A percentile compares a stretch with the other conserved stretches of the same genome.
Conservation (phyloP, 2,888 invertebrate genomes). For the Sminthurides aquaticus region DNA sequence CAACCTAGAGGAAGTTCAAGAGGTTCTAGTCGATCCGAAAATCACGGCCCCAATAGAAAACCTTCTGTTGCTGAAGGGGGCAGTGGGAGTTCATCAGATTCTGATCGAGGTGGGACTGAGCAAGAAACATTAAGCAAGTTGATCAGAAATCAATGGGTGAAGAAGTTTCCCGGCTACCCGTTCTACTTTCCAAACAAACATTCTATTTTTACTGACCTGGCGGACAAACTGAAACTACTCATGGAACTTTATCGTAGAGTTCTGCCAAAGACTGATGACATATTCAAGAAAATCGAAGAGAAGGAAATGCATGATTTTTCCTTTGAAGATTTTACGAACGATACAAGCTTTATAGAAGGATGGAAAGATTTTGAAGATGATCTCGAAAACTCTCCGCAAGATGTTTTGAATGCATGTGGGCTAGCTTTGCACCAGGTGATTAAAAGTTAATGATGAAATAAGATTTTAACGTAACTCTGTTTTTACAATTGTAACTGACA, state of each 20-base stretch:
- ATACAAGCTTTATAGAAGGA: slow-evolving; percentile 16
- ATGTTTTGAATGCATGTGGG: slow-evolving; percentile 33
- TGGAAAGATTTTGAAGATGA: slow-evolving; percentile 31
- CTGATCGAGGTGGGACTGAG: neutral
- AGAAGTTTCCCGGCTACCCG: slow-evolving; percentile 29
- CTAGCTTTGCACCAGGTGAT: slow-evolving; percentile 31
- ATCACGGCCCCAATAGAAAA: neutral
- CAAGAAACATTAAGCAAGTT: neutral
- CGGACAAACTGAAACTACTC: slow-evolving; percentile 22
- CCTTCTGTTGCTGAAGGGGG: neutral
- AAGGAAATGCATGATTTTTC: slow-evolving; percentile 16
- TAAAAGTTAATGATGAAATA: neutral
- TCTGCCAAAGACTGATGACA: neutral
- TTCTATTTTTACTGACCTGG: slow-evolving; percentile 25
- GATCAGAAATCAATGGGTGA: slow-evolving; percentile 22
- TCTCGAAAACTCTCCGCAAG: slow-evolving; percentile 23
- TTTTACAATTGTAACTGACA: no score
- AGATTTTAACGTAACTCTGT: no score
- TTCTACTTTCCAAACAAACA: slow-evolving; percentile 28
- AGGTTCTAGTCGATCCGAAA: neutral
- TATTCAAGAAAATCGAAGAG: slow-evolving; percentile 14
- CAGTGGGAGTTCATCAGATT: neutral
- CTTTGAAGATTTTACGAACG: slow-evolving; percentile 19
- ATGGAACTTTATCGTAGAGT: slow-evolving; percentile 15
- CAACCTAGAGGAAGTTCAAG: neutral